phyloP scores from a whole-genome alignment of 2,113 vertebrate species.

The Reinhardtius hippoglossoides region DNA sequence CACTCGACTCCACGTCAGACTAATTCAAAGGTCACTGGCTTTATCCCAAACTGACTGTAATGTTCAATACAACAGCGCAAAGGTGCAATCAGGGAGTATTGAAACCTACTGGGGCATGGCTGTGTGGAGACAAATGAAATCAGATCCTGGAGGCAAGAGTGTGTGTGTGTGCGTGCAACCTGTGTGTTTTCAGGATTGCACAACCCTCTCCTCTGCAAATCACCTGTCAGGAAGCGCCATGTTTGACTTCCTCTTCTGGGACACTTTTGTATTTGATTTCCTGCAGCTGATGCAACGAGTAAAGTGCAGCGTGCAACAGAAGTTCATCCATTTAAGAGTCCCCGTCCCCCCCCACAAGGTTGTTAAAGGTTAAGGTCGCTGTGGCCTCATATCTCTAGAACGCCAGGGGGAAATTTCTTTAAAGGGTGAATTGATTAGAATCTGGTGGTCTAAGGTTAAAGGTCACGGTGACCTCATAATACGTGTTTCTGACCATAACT shows the following conservation, averaged over 20 bases:
- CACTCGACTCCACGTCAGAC: constrained; percentile 15
- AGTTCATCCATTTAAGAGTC: constrained; percentile 21
- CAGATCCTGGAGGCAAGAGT: background rate
- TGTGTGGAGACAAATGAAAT: constrained; percentile 26
- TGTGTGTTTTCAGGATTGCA: constrained; percentile 11
- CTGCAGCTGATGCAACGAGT: constrained; percentile 31
- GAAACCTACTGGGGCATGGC: constrained; percentile 30
- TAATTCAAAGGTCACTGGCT: constrained; percentile 64
- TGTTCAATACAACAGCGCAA: constrained; percentile 46
- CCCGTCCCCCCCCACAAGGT: too few relatives aligned
- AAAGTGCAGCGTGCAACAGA: constrained; percentile 16
- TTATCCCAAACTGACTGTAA: constrained; percentile 36
- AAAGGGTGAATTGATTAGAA: background rate
- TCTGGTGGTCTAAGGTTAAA: background rate
- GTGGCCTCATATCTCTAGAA: background rate
- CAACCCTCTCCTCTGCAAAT: constrained; percentile 15
- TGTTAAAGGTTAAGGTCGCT: background rate
- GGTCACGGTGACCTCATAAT: background rate
- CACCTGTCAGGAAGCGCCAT: constrained; percentile 27
- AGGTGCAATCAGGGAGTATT: constrained; percentile 37
- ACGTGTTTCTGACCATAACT: background rate
- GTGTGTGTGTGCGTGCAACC: constrained; percentile 10
- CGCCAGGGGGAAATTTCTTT: background rate
- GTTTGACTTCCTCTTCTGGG: constrained; percentile 30
- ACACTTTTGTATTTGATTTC: constrained; percentile 49